Conservation (phyloP, 1,140 invertebrate species). For the Aethina tumida region DNA sequence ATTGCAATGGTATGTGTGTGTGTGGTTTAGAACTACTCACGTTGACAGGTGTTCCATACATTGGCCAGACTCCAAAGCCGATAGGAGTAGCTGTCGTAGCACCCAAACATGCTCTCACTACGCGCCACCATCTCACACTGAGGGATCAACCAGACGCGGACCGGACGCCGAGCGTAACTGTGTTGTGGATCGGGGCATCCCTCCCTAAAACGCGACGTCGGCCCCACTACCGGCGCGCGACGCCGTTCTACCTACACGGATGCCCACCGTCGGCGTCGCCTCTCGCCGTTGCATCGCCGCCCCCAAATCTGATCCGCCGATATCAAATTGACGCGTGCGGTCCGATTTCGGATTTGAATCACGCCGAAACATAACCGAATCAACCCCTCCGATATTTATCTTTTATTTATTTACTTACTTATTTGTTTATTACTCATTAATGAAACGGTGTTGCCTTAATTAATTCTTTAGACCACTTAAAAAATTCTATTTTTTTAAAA, state of each 20-base stretch:
- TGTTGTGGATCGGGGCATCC: slow-evolving; percentile 24
- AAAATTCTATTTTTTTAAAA: too few species aligned
- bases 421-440: too few species aligned
- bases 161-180: slow-evolving; percentile 17
- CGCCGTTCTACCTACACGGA: slow-evolving; percentile 28
- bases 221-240: slow-evolving; percentile 32
- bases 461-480: too few species aligned
- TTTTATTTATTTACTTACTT: too few species aligned
- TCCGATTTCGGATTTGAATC: slow-evolving; percentile 21
- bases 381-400: background rate
- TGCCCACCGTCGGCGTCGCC: slow-evolving; percentile 8
- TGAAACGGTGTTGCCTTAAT: too few species aligned
- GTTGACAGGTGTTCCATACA: slow-evolving; percentile 57
- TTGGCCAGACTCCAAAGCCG: slow-evolving; percentile 60
- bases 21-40: slow-evolving; percentile 41
- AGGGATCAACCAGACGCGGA: slow-evolving; percentile 27
- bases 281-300: slow-evolving; percentile 18
- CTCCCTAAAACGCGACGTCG: slow-evolving; percentile 26
- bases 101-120: slow-evolving; percentile 54
- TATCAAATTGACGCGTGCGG: slow-evolving; percentile 30
- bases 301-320: slow-evolving; percentile 20
- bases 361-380: slow-evolving; percentile 4
- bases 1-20: slow-evolving; percentile 5
- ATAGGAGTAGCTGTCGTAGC: slow-evolving; percentile 59
- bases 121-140: slow-evolving; percentile 53